Evolutionary conservation across 2,113 vertebrate species (phyloP).

Genomic region (Micromys minutus): DNA sequence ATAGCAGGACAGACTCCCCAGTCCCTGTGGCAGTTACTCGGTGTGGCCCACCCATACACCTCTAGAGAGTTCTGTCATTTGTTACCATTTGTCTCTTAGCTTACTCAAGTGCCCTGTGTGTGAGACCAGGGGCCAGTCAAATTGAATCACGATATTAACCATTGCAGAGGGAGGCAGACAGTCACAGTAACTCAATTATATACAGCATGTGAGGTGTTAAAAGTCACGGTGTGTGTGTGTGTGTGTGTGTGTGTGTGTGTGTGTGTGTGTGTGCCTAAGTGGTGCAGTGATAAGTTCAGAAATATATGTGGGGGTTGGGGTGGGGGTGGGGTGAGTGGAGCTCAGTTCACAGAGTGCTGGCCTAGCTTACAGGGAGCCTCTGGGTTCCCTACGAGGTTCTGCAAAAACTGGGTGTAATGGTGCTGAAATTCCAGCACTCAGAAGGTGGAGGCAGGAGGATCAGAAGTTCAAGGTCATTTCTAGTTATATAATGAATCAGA

Average conservation of each 20-base stretch:
- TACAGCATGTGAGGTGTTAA: neutral
- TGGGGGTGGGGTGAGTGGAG: neutral
- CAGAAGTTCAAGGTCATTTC: neutral
- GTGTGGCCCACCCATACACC: neutral
- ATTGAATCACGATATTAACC: neutral
- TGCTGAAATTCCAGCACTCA: neutral
- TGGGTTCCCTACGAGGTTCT: neutral
- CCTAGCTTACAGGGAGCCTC: no score
- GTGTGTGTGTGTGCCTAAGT: rapidly evolving
- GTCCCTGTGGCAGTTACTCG: neutral
- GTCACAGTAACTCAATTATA: neutral
- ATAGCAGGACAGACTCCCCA: no score
- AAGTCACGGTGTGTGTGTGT: neutral
- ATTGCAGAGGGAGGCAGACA: neutral
- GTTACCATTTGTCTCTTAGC: neutral
- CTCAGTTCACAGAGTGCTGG: neutral
- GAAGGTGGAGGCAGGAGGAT: neutral
- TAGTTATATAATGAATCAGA: neutral
- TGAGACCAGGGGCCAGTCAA: neutral
- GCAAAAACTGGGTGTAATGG: no score
- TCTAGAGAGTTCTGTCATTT: neutral
- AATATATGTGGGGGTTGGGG: neutral
- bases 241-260: no score
- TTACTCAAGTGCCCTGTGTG: no score
- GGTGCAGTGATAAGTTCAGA: neutral